phyloP scores from a whole-genome alignment of 2,113 vertebrate species.

The Clinocottus analis region DNA sequence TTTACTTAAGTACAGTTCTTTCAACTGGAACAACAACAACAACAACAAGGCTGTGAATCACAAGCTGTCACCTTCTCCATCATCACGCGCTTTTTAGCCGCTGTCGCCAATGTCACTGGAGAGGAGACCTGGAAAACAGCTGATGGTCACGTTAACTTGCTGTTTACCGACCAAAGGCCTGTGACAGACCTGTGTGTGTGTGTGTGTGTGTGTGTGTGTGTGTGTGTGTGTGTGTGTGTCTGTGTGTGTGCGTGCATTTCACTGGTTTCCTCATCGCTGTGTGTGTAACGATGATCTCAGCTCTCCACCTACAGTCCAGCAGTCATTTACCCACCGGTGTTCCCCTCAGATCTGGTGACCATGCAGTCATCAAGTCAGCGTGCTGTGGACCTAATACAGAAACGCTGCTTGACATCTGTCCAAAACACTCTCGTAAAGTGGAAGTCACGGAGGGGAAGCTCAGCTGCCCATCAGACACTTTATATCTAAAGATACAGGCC shows the following conservation, averaged over 20 bases:
- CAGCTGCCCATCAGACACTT: constrained; percentile 36
- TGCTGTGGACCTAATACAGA: constrained; percentile 13
- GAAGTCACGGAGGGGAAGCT: constrained; percentile 28
- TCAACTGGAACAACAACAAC: constrained; percentile 6
- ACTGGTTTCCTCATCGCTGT: not conserved
- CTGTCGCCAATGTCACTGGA: constrained; percentile 30
- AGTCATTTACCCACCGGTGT: constrained; percentile 34
- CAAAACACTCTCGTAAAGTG: not conserved
- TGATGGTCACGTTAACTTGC: constrained; percentile 53
- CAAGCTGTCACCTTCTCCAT: constrained; percentile 19
- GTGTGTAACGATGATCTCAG: constrained; percentile 42
- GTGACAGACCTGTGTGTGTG: constrained; percentile 3
- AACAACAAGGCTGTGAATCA: constrained; percentile 47
- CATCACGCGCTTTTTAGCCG: constrained; percentile 57
- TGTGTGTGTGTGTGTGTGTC: not conserved
- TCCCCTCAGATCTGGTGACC: constrained; percentile 48
- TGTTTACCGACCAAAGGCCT: constrained; percentile 41
- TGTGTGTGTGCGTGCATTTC: not conserved
- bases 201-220: not conserved
- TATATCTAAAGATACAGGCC: constrained; percentile 32
- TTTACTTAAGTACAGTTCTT: not conserved
- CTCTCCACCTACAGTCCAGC: constrained; percentile 17
- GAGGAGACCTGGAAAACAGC: constrained; percentile 37
- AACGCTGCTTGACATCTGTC: constrained; percentile 50
- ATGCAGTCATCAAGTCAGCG: constrained; percentile 44